These are phyloP conservation scores for Atlantisia rogersi DNA, from an alignment of 2,113 vertebrate species.

Conservation along the genomic window DNA sequence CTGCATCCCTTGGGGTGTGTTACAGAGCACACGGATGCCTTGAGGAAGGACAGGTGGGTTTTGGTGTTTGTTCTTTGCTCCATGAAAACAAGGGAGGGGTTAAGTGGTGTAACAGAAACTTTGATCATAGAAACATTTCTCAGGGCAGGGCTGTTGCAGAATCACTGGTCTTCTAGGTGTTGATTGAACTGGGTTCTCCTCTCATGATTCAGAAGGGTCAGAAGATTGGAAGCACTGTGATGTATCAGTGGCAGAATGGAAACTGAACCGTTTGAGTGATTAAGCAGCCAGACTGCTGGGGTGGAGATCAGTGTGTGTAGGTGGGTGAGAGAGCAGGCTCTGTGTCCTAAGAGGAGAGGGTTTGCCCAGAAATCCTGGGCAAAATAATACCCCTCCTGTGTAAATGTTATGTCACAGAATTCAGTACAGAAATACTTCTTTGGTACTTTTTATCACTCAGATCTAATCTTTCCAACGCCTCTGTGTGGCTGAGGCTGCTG, in stretches of 20 bases:
- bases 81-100: not conserved
- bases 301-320: not conserved
- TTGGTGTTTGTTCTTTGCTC: not conserved
- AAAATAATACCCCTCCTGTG: not conserved
- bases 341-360: not conserved
- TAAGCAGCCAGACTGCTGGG: not conserved
- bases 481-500: rapidly evolving
- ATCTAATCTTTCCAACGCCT: rapidly evolving
- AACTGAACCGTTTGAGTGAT: not conserved
- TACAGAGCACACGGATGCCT: not conserved
- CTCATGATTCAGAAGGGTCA: not conserved
- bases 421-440: not conserved
- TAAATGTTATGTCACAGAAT: not conserved
- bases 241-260: no score
- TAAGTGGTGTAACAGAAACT: not conserved
- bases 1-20: not conserved
- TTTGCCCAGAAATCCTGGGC: not conserved
- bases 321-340: not conserved
- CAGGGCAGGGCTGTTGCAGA: not conserved
- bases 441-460: rapidly evolving
- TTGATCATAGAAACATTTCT: not conserved
- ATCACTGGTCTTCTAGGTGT: not conserved
- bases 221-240: not conserved
- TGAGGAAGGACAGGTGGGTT: not conserved
- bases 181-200: not conserved